A percentile compares a stretch with the other conserved stretches of the same genome.
phyloP scores from a whole-genome alignment of 2,797 vertebrate species.

The Poeciliopsis infans region DNA sequence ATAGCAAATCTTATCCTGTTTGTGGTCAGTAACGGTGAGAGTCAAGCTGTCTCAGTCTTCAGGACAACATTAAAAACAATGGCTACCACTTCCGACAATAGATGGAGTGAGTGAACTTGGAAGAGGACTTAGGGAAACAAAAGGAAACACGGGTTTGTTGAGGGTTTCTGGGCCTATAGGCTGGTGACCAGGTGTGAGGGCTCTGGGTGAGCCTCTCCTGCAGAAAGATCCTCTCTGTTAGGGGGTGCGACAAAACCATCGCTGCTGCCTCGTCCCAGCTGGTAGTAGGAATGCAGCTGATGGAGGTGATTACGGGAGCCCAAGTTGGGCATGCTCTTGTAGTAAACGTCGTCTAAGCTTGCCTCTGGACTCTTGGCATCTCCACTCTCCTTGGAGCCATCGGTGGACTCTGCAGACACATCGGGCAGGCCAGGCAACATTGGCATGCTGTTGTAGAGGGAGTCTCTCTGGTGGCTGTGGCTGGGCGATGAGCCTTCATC shows the following conservation, averaged over 20 bases:
- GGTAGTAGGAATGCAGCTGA: conserved; percentile 97
- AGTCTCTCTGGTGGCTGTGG: conserved; percentile 88
- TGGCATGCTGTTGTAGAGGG: conserved; percentile 97
- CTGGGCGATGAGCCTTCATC: conserved; percentile 85
- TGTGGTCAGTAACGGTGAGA: conserved; percentile 68
- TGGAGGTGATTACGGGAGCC: conserved; percentile 94
- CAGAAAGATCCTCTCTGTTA: conserved; percentile 89
- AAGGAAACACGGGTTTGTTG: conserved; percentile 17
- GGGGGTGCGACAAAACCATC: conserved; percentile 94
- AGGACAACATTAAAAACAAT: conserved; percentile 83
- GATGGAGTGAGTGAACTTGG: conserved; percentile 79
- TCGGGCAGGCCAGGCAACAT: conserved; percentile 85
- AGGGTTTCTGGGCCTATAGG: conserved; percentile 84
- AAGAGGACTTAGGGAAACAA: conserved; percentile 42
- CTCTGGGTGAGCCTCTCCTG: conserved; percentile 86
- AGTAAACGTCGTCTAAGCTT: conserved; percentile 93
- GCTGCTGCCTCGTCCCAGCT: conserved; percentile 95
- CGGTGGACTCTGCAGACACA: conserved; percentile 53
- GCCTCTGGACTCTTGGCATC: conserved; percentile 82
- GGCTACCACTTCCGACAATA: conserved; percentile 86
- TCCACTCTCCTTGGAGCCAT: conserved; percentile 60
- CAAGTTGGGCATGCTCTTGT: conserved; percentile 99
- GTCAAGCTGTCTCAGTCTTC: conserved; percentile 72
- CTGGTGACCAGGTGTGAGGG: conserved; percentile 97
- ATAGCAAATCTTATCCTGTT: conserved; percentile 43